Evolutionary conservation across 1,140 invertebrate genomes (phyloP), one percentile per base, ranked within the genome.

Genomic region (Pachyrhynchus sulphureomaculatus): DNA sequence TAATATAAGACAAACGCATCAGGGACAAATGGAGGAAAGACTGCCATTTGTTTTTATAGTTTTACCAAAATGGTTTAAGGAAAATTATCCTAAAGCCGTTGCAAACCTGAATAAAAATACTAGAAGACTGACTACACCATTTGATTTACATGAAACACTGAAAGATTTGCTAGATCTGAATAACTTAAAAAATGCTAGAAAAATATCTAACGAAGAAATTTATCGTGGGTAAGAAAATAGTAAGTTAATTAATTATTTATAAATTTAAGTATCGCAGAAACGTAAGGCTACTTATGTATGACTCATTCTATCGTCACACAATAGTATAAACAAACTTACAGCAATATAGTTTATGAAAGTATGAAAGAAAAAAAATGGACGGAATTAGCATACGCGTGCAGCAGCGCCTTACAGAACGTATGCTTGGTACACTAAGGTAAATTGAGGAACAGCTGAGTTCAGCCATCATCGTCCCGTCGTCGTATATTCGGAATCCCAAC

Each of bases 1-100:
- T 1, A 78, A 80, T 2, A 86, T 93, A 13, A 74, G 90, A 15
- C 75, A 84, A 65, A 96, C 93, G 0, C 88, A 89, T 72, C 85
- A 89, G 48, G 95, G 95, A 0, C 87, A 90, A 73, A 80, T 95
- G 57, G 95, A 98, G 76, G 94, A 96, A 73, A 78, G 93, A 36
- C 75, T 98, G 15, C 95, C 95, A 0, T 91, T 93, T 61, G 80
- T 93, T 10, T 89, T 89, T 66, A 76, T 96, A 2, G 81, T 86
- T 65, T 62, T 96, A n/a, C 94, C 95, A 0, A 75, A 84, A 26
- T 86, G 84, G 77, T 89, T 92, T 67, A 76, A 78, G 17, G 64
- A 82, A 10, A 79, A 83, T 21, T 85, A 89, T 73, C 84, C 85
- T 0, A 68, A 81, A 20, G 82, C 88, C 1, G 82, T 83, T 41